Evolutionary conservation across 2,797 vertebrate species (phyloP), one percentile per base, ranked within the genome.

Genomic region (Scolopax bukidnonensis): DNA sequence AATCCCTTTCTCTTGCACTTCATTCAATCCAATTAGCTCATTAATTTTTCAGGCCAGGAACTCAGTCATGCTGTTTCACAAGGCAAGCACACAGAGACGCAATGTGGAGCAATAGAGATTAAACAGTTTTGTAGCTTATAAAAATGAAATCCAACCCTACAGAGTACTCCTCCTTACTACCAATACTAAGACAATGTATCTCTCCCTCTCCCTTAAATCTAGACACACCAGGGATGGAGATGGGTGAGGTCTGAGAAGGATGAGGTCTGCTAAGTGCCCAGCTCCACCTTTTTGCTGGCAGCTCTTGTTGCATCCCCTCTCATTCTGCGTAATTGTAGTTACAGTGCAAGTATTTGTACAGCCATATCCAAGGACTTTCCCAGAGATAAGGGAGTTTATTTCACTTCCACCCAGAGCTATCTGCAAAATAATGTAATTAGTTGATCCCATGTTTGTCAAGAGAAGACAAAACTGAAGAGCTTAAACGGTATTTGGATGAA

Each of bases 391-490:
- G 36, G 16, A 8, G 5, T 84, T 81, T 60, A 79, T 94, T 93
- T 86, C 74, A 45, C 74, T 82, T 82, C 77, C 65, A 64, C 47
- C 24, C 65, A 36, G 73, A 82, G 82, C 33, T 86, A 81, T 88
- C 69, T 91, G 76, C 73, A 84, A 67, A 82, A 48, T 19, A 91
- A 67, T 36, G 74, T 60, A 84, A 95, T 91, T 94, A 94, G 73
- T 67, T 69, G 50, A 76, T 79, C 67, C 69, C 20, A 6, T 88
- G 83, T 95, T 95, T 94, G 80, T 63, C 93, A 70, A 88, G 85
- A 74, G 74, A 84, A 94, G 96, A 94, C 85, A 88, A 53, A 92
- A 59, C 56, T 17, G 47, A 94, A 15, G 28, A 79, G 85, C 78
- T 91, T 91, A 82, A 86, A 50, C 32, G 32, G 90, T 82, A 50